phyloP scores from a whole-genome alignment of 2,888 invertebrate species.

The Agonopterix arenella region DNA sequence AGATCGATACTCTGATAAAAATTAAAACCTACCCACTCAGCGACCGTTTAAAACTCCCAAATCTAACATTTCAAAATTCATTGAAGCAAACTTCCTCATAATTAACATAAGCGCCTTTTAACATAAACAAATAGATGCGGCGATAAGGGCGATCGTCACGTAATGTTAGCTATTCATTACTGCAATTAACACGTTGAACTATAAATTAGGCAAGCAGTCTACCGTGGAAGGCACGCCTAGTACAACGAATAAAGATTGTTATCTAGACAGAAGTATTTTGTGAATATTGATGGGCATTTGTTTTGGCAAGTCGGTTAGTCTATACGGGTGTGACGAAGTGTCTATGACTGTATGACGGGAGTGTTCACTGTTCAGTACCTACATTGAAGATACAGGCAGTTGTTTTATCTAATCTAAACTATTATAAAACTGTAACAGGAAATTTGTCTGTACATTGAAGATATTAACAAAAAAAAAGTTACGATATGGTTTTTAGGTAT shows the following conservation, averaged over 20 bases:
- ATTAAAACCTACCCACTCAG: not conserved
- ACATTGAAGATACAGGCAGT: too few relatives aligned
- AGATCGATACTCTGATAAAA: too few relatives aligned
- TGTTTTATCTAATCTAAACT: too few relatives aligned
- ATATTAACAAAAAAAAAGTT: too few relatives aligned
- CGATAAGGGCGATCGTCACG: constrained; percentile 43
- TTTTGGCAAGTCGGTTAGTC: constrained; percentile 9
- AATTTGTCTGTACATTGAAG: too few relatives aligned
- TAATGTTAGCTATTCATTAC: constrained; percentile 57
- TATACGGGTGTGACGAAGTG: not conserved
- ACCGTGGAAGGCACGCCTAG: constrained; percentile 46
- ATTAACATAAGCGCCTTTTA: constrained; percentile 61
- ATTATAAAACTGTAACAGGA: too few relatives aligned
- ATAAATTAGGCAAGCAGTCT: constrained; percentile 50
- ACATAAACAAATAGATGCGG: constrained; percentile 55
- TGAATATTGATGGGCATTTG: constrained; percentile 19
- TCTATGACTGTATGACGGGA: too few relatives aligned
- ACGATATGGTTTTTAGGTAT: too few relatives aligned
- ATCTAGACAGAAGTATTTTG: constrained; percentile 11
- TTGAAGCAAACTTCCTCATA: constrained; percentile 57
- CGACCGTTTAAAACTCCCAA: not conserved
- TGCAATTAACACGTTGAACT: constrained; percentile 61
- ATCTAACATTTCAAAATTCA: constrained; percentile 22
- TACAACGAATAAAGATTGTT: constrained; percentile 22
- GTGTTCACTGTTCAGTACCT: too few relatives aligned